A percentile compares a stretch with the other conserved stretches of the same genome.
Conservation (phyloP, 1,140 invertebrate species). For the Drosophila sp. region DNA sequence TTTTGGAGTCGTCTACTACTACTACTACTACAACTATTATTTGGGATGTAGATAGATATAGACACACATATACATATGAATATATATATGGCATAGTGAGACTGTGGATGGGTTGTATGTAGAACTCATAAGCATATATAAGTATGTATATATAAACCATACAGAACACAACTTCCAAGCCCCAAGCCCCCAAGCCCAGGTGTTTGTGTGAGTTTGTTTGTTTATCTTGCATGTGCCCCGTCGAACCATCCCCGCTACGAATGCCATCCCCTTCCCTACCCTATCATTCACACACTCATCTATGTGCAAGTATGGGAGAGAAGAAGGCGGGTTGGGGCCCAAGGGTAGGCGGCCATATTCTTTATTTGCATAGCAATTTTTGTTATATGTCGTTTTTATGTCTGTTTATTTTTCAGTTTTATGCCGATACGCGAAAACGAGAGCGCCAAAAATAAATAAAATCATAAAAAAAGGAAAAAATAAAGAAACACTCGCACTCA, state of each 20-base stretch:
- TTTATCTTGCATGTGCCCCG: constrained; percentile 43
- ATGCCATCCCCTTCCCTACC: neutral
- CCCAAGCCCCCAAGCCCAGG: constrained; percentile 28
- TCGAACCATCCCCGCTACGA: neutral
- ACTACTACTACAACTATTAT: constrained; percentile 1
- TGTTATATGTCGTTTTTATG: constrained; percentile 60
- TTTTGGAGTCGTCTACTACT: constrained; percentile 32
- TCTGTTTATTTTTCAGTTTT: constrained; percentile 78
- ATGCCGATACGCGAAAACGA: constrained; percentile 76
- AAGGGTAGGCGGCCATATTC: constrained; percentile 55
- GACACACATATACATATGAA: neutral
- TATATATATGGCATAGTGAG: neutral
- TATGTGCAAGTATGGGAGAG: neutral
- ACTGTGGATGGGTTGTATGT: constrained; percentile 4
- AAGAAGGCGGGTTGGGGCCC: neutral
- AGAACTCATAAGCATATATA: constrained; percentile 14
- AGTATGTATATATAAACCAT: constrained; percentile 33
- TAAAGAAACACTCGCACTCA: constrained; percentile 6
- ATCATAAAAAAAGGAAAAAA: constrained; percentile 55
- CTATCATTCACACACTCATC: neutral
- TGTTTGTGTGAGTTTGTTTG: constrained; percentile 46
- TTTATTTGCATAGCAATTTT: constrained; percentile 78
- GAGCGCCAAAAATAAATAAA: constrained; percentile 70
- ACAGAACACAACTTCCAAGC: neutral
- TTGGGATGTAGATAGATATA: constrained; percentile 9